Conservation (phyloP, 2,888 invertebrate species). For the Xestoiulus laeticollis region DNA sequence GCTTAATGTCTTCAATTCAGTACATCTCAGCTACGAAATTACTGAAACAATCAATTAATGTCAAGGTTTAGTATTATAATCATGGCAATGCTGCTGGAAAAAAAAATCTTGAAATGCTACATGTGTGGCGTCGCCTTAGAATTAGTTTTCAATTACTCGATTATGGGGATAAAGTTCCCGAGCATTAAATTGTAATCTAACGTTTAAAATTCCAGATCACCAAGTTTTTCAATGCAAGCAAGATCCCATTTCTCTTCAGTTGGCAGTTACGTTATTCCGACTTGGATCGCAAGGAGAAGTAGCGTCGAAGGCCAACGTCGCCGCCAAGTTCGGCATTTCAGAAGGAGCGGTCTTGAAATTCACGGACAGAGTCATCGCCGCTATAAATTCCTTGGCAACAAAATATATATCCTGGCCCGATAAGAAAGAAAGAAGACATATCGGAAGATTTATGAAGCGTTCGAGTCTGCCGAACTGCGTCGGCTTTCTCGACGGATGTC, state of each 20-base stretch:
- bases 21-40: too few relatives aligned
- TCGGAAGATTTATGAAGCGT: neutral
- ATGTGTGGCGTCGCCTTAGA: too few relatives aligned
- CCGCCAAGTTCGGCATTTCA: neutral
- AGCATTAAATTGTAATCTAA: too few relatives aligned
- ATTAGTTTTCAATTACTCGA: too few relatives aligned
- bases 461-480: neutral
- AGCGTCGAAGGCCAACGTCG: neutral
- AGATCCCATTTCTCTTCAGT: neutral
- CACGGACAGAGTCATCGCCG: neutral
- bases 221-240: neutral
- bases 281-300: neutral
- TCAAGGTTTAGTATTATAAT: too few relatives aligned
- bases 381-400: neutral
- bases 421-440: neutral
- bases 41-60: too few relatives aligned
- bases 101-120: too few relatives aligned
- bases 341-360: neutral
- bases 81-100: too few relatives aligned
- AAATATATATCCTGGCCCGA: neutral
- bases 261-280: neutral
- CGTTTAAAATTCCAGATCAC: too few relatives aligned
- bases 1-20: too few relatives aligned
- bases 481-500: neutral
- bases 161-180: too few relatives aligned